phyloP scores from a whole-genome alignment of 2,888 invertebrate genomes.

The Maniola hyperantus region DNA sequence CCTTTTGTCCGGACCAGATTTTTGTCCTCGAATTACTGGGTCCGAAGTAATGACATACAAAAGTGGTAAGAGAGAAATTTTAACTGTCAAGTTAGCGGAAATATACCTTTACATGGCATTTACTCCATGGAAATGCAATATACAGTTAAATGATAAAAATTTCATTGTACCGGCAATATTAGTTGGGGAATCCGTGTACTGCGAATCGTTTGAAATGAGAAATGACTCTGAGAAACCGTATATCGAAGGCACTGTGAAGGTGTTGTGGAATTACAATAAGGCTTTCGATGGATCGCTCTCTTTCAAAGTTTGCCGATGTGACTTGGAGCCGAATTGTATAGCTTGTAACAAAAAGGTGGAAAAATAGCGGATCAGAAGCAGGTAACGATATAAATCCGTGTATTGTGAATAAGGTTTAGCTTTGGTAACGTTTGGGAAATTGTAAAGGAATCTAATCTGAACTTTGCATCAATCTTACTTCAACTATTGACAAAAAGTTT shows the following conservation, averaged over 20 bases:
- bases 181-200: conserved; percentile 58
- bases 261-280: conserved; percentile 65
- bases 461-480: conserved; percentile 13
- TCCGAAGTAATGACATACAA: conserved; percentile 51
- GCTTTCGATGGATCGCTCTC: conserved; percentile 59
- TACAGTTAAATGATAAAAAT: conserved; percentile 48
- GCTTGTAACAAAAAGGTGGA: conserved; percentile 46
- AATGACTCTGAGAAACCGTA: conserved; percentile 54
- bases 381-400: conserved; percentile 19
- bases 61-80: conserved; percentile 55
- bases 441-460: conserved; percentile 2
- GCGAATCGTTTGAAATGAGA: conserved; percentile 56
- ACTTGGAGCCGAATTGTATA: conserved; percentile 55
- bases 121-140: conserved; percentile 68
- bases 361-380: conserved; percentile 24
- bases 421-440: conserved; percentile 10
- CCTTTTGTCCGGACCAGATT: conserved; percentile 62
- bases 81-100: conserved; percentile 64
- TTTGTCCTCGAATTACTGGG: conserved; percentile 62
- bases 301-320: conserved; percentile 63
- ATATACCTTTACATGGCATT: conserved; percentile 71
- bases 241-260: conserved; percentile 54
- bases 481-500: neutral
- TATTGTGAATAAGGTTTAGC: conserved; percentile 9
- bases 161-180: conserved; percentile 53